Evolutionary conservation across 2,888 invertebrate genomes (phyloP), one percentile per base, ranked within the genome.

Genomic region (Steinernema scapterisci): DNA sequence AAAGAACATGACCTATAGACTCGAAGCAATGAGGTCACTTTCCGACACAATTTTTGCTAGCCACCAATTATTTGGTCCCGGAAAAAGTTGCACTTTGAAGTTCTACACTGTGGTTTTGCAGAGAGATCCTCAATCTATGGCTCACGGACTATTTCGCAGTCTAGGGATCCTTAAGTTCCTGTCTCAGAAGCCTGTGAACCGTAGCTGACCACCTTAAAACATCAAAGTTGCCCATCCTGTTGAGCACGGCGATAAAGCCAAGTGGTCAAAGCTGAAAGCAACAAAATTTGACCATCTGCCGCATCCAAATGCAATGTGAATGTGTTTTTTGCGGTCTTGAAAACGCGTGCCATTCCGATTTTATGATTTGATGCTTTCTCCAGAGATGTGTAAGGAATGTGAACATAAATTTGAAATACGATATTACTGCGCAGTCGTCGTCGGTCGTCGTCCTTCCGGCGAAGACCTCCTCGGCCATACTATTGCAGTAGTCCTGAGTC

Each of bases 261-360:
- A 63, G 63, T 63, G 63, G 63, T 63, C 63, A 63, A 63, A 63
- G 63, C 63, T 13, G 48, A 48, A 19, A 19, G n/a, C 48, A 19
- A 63, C 63, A 63, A 63, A 63, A 63, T 63, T 63, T 63, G 31
- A 27, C 31, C 63, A 63, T 63, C 63, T 63, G 63, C 31, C 27
- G 21, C 27, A 13, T 3, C 63, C 7, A 63, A 63, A 25, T 27
- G 16, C 31, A 63, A 63, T 63, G 63, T 25, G 63, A 63, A 16
- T 63, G 27, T 63, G 27, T 27, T 63, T 63, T 54, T 63, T 63
- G 31, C 16, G 16, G 31, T 25, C 63, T 38, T 38, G 9, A 9
- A 38, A 38, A 38, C 38, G 63, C 63, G 19, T 7, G 63, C 27
- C 63, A 63, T 31, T 31, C 27, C 27, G 16, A 63, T 63, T 63